phyloP scores from a whole-genome alignment of 2,113 vertebrate genomes.

The Trogon melanurus region DNA sequence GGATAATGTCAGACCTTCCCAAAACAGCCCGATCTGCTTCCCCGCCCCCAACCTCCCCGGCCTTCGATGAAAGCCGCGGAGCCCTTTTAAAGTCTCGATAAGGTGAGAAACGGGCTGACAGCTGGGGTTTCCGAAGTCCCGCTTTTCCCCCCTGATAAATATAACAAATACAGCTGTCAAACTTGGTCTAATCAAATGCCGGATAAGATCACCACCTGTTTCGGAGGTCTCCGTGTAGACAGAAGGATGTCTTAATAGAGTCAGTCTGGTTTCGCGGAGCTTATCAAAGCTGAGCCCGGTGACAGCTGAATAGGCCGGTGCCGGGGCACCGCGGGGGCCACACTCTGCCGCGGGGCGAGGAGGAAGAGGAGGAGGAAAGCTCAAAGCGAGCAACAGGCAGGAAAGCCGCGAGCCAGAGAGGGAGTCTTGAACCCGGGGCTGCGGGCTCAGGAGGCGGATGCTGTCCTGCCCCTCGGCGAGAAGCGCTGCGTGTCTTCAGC shows the following conservation, averaged over 20 bases:
- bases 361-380: neutral
- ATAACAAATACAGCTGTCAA: conserved; percentile 80
- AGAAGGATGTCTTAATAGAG: conserved; percentile 73
- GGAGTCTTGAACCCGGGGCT: neutral
- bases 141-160: conserved; percentile 63
- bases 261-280: conserved; percentile 50
- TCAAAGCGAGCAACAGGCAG: conserved; percentile 56
- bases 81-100: conserved; percentile 67
- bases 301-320: conserved; percentile 69
- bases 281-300: conserved; percentile 64
- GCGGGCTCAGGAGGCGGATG: neutral
- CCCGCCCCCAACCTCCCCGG: neutral
- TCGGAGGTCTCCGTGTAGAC: conserved; percentile 67
- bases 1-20: conserved; percentile 72
- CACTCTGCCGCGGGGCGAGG: neutral
- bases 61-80: conserved; percentile 50
- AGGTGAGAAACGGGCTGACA: conserved; percentile 74
- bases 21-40: neutral
- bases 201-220: conserved; percentile 79
- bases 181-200: conserved; percentile 69
- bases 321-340: neutral
- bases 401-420: neutral
- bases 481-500: neutral
- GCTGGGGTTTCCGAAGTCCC: conserved; percentile 67
- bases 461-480: conserved; percentile 18